Percentiles rank a stretch among this genome's conserved stretches.
phyloP scores from a whole-genome alignment of 2,797 vertebrate genomes.

The Balearica regulorum region DNA sequence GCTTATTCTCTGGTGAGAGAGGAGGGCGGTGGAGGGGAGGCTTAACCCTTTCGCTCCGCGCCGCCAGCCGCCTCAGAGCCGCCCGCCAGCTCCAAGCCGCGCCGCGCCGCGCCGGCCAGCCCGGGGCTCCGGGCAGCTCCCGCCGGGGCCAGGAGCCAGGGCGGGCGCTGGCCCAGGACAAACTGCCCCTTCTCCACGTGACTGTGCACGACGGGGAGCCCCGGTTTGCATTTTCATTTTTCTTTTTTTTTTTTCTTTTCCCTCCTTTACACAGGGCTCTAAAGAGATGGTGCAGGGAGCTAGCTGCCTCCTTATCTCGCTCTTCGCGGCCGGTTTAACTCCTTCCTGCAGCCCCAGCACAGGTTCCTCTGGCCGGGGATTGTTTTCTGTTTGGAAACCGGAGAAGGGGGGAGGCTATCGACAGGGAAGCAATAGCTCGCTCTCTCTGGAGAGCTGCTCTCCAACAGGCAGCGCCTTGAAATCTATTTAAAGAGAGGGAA shows the following conservation, averaged over 20 bases:
- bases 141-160: neutral
- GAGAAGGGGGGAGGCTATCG: slow-evolving; percentile 55
- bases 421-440: slow-evolving; percentile 68
- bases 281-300: neutral
- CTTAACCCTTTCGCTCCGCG: slow-evolving; percentile 50
- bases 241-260: too few relatives aligned
- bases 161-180: neutral
- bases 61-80: neutral
- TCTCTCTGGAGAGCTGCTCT: slow-evolving; percentile 77
- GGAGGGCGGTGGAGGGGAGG: slow-evolving; percentile 43
- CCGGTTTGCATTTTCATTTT: neutral
- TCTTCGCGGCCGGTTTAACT: slow-evolving; percentile 13
- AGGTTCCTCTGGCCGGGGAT: slow-evolving; percentile 29
- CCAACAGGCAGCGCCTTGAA: slow-evolving; percentile 78
- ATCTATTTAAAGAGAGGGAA: slow-evolving; percentile 79
- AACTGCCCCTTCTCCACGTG: neutral
- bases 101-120: neutral
- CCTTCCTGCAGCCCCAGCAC: slow-evolving; percentile 6
- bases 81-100: neutral
- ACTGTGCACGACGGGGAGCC: neutral
- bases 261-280: neutral
- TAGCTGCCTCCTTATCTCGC: neutral
- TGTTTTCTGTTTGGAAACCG: slow-evolving; percentile 68
- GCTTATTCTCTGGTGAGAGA: slow-evolving; percentile 50
- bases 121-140: neutral